These are phyloP conservation scores for Carollia perspicillata DNA, from an alignment of 2,113 vertebrate species.

Conservation along the genomic window DNA sequence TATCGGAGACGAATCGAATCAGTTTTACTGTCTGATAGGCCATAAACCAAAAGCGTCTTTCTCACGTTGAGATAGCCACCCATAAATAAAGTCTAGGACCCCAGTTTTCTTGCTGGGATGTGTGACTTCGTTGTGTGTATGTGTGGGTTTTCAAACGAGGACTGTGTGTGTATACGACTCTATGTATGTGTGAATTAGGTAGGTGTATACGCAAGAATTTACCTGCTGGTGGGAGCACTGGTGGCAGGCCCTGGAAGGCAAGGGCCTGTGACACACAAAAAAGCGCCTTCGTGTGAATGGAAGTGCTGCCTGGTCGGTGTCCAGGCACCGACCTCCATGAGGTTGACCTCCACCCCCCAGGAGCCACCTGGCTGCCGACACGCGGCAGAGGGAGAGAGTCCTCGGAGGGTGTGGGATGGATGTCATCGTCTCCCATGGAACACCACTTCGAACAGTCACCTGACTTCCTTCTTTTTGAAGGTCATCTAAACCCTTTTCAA, in stretches of 20 bases:
- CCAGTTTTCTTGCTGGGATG: not conserved
- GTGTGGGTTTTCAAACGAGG: not conserved
- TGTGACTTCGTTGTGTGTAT: not conserved
- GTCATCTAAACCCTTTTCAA: not conserved
- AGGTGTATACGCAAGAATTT: not conserved
- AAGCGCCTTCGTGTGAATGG: no score
- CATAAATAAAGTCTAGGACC: not conserved
- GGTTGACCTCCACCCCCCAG: not conserved
- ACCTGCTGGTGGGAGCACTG: no score
- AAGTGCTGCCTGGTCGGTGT: no score
- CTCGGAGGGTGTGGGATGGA: accelerated
- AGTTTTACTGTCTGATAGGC: conserved; percentile 19
- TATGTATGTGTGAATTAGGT: not conserved
- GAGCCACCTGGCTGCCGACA: accelerated
- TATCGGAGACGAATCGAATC: not conserved
- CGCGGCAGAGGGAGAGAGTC: accelerated
- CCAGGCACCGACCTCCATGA: no score
- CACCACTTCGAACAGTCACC: accelerated
- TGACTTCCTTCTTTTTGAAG: not conserved
- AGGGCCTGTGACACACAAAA: no score
- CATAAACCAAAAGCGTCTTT: not conserved
- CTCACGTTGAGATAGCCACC: not conserved
- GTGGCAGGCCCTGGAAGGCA: no score
- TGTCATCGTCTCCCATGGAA: no score
- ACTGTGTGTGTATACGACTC: no score